Evolutionary conservation across 2,888 invertebrate genomes (phyloP).

Genomic region (Holacanthella duospinosa): DNA sequence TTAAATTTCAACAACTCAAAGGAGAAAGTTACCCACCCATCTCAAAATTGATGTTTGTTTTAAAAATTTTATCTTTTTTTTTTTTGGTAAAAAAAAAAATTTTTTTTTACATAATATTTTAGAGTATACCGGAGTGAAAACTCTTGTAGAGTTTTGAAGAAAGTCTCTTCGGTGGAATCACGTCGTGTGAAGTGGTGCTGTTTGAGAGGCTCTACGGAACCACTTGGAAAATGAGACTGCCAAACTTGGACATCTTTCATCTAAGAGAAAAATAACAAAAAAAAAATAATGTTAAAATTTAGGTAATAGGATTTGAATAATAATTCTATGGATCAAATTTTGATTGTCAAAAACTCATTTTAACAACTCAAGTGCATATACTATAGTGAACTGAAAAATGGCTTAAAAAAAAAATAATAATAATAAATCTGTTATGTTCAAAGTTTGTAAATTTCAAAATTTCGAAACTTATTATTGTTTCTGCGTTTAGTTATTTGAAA

Average conservation of each 20-base stretch:
- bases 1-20: neutral
- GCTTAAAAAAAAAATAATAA: too few species aligned
- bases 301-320: neutral
- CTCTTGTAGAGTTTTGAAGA: conserved; percentile 33
- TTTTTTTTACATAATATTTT: neutral
- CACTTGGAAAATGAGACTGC: conserved; percentile 39
- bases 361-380: too few species aligned
- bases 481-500: too few species aligned
- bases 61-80: neutral
- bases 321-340: neutral
- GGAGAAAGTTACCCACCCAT: neutral
- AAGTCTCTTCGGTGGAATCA: conserved; percentile 24
- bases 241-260: conserved; percentile 40
- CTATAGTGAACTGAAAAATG: too few species aligned
- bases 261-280: conserved; percentile 37
- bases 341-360: neutral
- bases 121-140: conserved; percentile 33
- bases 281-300: conserved; percentile 18
- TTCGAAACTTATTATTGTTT: too few species aligned
- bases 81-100: neutral
- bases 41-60: neutral
- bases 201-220: conserved; percentile 14
- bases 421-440: too few species aligned
- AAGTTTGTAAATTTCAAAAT: too few species aligned
- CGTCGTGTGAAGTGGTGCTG: conserved; percentile 24